Evolutionary conservation across 37 sponge, comb jelly and placozoan genomes (phyloP).

Genomic region (Diacarnus erythraeanus): DNA sequence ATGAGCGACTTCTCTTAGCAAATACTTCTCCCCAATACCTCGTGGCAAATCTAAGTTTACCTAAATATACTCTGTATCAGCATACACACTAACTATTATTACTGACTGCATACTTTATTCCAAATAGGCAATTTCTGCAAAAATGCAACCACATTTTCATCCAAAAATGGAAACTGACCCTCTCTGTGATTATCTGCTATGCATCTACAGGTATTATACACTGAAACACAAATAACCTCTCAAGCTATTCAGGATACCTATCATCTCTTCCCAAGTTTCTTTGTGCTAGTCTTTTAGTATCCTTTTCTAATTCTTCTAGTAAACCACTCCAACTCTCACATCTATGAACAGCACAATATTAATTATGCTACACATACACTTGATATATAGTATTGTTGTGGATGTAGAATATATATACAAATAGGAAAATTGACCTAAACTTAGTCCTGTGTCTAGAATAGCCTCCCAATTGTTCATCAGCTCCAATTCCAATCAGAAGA

Average conservation of each 20-base stretch:
- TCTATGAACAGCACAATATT: conserved; percentile 7
- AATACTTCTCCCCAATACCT: conserved; percentile 92
- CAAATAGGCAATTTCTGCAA: conserved; percentile 77
- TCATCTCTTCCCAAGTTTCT: conserved; percentile 98
- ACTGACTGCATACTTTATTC: conserved; percentile 60
- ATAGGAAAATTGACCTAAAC: conserved; percentile 41
- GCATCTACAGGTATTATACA: conserved; percentile 62
- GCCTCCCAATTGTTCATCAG: conserved; percentile 94
- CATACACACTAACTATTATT: neutral
- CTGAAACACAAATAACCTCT: neutral
- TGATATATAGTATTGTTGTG: neutral
- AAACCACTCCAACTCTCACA: conserved; percentile 72
- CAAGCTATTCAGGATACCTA: conserved; percentile 51
- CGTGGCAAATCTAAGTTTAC: conserved; percentile 80
- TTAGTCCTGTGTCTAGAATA: conserved; percentile 89
- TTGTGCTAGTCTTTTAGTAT: conserved; percentile 81
- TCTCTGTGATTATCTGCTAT: conserved; percentile 92
- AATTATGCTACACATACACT: neutral
- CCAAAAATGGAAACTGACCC: conserved; percentile 92
- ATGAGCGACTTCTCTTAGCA: conserved; percentile 83
- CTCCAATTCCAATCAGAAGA: conserved; percentile 85
- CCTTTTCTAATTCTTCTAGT: conserved; percentile 80
- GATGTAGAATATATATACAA: neutral
- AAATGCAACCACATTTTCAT: conserved; percentile 89
- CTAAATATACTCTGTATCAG: conserved; percentile 22